A percentile compares a stretch with the other conserved stretches of the same genome.
These are phyloP conservation scores for Seira musarum DNA, from an alignment of 2,888 invertebrate genomes.

Conservation along the genomic window DNA sequence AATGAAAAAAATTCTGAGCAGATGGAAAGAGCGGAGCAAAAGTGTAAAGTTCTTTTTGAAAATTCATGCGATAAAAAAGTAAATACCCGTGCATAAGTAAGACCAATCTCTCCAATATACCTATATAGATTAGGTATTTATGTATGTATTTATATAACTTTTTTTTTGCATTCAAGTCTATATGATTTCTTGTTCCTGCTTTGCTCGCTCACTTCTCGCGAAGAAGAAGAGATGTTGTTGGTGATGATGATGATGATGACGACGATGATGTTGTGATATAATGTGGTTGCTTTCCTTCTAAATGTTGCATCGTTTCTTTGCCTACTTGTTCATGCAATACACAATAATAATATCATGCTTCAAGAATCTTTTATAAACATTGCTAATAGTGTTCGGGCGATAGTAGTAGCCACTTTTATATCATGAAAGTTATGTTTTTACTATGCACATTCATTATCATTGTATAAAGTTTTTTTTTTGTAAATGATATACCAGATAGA, in stretches of 20 bases:
- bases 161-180: constrained; percentile 1
- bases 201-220: neutral
- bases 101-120: too few species aligned
- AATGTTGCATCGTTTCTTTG: constrained; percentile 31
- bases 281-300: constrained; percentile 28
- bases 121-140: too few species aligned
- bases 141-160: neutral
- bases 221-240: too few species aligned
- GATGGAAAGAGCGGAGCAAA: constrained; percentile 15
- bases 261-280: constrained; percentile 24
- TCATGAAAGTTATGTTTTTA: neutral
- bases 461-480: neutral
- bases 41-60: constrained; percentile 41
- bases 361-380: constrained; percentile 20
- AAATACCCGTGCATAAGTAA: too few species aligned
- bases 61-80: constrained; percentile 34
- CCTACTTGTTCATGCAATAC: constrained; percentile 35
- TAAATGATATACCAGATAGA: neutral
- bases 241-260: neutral
- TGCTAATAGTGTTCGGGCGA: neutral
- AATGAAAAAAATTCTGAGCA: neutral
- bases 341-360: constrained; percentile 41
- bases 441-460: neutral
- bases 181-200: constrained; percentile 1
- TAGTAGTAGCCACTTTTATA: neutral